Evolutionary conservation across 1,140 invertebrate species (phyloP), one percentile per base, ranked within the genome.

Genomic region (Drosophila yakuba): DNA sequence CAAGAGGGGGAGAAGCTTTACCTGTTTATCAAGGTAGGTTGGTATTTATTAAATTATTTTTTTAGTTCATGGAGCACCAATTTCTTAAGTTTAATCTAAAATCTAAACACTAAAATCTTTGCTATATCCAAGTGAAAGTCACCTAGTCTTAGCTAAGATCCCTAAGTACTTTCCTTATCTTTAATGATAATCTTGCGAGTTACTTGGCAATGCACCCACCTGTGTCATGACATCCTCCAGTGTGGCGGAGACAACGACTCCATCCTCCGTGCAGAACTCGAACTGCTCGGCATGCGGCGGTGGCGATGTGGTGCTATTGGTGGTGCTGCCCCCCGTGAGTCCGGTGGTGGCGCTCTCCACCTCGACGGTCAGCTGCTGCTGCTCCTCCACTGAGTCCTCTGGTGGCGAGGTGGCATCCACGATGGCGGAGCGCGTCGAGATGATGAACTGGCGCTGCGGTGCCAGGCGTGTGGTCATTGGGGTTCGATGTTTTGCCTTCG

Each of bases 201-300:
- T 15, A 50, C 2, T n/a, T 2, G 0, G 8, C 11, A n/a, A 7
- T 20, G n/a, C 12, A 28, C 54, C 25, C 63, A 91, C 89, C 79
- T 91, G 84, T 45, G 90, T 91, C 75, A 91, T 91, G 38, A 91
- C 89, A 72, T 91, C 81, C 69, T 91, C 89, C 84, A 91, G 55
- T 11, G 89, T 89, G 61, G 80, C 80, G 39, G 84, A 74, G 47
- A 91, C 89, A 75, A 90, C 89, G 4, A 84, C 80, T 35, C 79
- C 90, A 75, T 90, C 81, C 52, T 89, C 84, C 8, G 84, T 85
- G 47, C 81, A 90, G 43, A 90, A 84, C 17, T 90, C 78, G 50
- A 81, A 90, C 52, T 90, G 63, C 44, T 80, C 77, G 23, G 55
- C 63, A 48, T 83, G 71, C 36, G 52, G 23, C 36, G 52, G 23